Percentiles rank a stretch among this genome's conserved stretches.
These are phyloP conservation scores for human DNA, from an alignment of 2,113 vertebrate species.

Conservation along the genomic window DNA sequence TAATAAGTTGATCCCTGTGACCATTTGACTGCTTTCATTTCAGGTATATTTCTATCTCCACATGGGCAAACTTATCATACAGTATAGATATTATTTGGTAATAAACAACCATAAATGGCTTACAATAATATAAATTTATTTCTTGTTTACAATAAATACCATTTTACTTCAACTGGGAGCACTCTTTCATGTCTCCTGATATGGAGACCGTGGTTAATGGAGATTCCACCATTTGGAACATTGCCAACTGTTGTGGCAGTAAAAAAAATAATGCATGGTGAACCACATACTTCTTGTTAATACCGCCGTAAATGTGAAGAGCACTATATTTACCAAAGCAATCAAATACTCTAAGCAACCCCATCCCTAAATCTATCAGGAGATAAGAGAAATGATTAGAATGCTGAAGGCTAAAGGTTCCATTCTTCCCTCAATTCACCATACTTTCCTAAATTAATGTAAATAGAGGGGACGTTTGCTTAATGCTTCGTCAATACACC, in stretches of 20 bases:
- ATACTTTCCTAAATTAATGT: not conserved
- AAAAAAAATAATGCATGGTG: not conserved
- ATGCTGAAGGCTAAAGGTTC: not conserved
- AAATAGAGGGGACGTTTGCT: not conserved
- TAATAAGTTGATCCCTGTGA: not conserved
- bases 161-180: not conserved
- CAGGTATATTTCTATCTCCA: not conserved
- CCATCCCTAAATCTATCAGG: not conserved
- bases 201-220: not conserved
- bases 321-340: not conserved
- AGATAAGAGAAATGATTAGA: not conserved
- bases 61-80: not conserved
- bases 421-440: not conserved
- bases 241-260: not conserved
- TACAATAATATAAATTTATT: not conserved
- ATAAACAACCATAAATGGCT: not conserved
- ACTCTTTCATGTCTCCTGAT: not conserved
- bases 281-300: not conserved
- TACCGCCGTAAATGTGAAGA: not conserved
- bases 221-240: not conserved
- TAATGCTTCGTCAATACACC: not conserved
- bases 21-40: not conserved
- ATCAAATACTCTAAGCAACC: not conserved
- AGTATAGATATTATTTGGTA: not conserved
- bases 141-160: not conserved